Conservation (phyloP, 2,113 vertebrate species). For the Eira barbara region DNA sequence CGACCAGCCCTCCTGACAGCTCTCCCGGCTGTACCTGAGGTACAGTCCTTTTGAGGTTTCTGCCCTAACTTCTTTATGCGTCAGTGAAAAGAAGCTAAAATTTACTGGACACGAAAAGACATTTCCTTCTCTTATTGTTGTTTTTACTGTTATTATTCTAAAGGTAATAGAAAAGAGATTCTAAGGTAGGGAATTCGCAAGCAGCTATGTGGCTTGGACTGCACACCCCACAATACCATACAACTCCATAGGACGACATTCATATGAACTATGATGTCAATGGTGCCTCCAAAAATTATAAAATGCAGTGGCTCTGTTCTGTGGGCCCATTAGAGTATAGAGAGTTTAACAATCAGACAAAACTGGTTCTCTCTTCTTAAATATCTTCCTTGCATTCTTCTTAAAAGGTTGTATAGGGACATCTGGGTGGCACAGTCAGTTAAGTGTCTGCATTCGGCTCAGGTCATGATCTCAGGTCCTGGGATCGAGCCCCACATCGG, state of each 20-base stretch:
- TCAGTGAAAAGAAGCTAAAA: constrained; percentile 37
- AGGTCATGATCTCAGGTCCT: no score
- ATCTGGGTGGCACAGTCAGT: no score
- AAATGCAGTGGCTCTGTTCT: neutral
- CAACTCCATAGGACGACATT: neutral
- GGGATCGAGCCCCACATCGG: no score
- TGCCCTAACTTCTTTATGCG: neutral
- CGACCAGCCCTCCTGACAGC: neutral
- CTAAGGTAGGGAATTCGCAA: neutral
- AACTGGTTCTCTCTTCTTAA: neutral
- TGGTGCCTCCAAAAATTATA: neutral
- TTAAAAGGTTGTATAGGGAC: neutral
- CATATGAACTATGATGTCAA: accelerated
- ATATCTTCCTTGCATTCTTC: neutral
- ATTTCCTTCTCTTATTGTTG: neutral
- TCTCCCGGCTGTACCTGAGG: neutral
- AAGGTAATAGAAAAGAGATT: neutral
- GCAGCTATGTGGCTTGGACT: neutral
- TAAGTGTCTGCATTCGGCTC: no score
- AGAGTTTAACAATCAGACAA: neutral
- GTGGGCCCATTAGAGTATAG: neutral
- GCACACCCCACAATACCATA: neutral
- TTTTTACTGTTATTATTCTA: neutral
- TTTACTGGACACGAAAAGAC: neutral
- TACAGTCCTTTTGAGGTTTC: neutral